These are phyloP conservation scores for Microcebus murinus DNA, from an alignment of 2,113 vertebrate genomes.

Conservation along the genomic window DNA sequence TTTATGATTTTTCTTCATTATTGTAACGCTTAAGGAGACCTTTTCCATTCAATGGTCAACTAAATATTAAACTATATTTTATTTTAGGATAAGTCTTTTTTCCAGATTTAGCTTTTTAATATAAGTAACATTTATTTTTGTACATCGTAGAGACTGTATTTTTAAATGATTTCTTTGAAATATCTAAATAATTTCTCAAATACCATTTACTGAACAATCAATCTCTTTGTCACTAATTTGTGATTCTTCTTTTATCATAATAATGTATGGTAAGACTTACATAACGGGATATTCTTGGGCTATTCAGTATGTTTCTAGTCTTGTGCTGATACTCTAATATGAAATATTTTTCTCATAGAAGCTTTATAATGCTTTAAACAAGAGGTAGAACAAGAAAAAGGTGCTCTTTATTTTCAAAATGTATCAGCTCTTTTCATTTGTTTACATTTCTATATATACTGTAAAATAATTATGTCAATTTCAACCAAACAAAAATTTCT, in stretches of 20 bases:
- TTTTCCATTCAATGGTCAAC: not conserved
- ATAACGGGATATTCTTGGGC: not conserved
- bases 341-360: not conserved
- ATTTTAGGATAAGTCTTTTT: not conserved
- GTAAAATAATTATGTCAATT: conserved; percentile 25
- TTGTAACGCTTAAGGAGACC: not conserved
- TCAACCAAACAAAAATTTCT: conserved; percentile 10
- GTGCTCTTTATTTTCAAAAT: not conserved
- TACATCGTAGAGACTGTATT: not conserved
- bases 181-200: conserved; percentile 24
- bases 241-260: conserved; percentile 1
- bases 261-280: not conserved
- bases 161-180: conserved; percentile 16
- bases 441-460: not conserved
- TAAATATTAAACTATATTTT: not conserved
- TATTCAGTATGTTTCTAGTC: not conserved
- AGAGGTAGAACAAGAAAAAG: not conserved
- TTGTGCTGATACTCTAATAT: not conserved
- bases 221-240: conserved; percentile 3
- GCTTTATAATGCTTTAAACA: conserved; percentile 25
- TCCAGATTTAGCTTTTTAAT: not conserved
- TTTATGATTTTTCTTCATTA: not conserved
- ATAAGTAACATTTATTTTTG: conserved; percentile 11
- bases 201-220: conserved; percentile 19
- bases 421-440: not conserved